Evolutionary conservation across 1,140 invertebrate genomes (phyloP).

Genomic region (Charaxes varanes): DNA sequence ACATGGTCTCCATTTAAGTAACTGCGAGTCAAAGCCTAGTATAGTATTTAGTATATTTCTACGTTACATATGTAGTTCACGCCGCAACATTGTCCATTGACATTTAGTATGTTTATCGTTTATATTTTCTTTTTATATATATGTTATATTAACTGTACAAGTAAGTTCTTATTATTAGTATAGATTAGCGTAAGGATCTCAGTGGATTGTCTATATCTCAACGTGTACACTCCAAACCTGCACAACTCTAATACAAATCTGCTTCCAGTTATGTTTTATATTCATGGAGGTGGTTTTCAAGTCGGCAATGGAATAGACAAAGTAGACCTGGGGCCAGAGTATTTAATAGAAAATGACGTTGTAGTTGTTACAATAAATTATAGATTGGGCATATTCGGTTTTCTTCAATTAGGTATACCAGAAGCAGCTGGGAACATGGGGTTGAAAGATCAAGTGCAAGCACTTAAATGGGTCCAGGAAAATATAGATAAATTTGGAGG

Average conservation of each 20-base stretch:
- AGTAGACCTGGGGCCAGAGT: constrained; percentile 51
- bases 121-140: too few relatives aligned
- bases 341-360: constrained; percentile 71
- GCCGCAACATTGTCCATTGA: too few relatives aligned
- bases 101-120: too few relatives aligned
- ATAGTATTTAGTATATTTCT: too few relatives aligned
- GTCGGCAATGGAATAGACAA: constrained; percentile 63
- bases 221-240: constrained; percentile 35
- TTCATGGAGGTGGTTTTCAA: constrained; percentile 82
- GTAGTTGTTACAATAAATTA: constrained; percentile 77
- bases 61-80: too few relatives aligned
- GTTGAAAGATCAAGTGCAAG: constrained; percentile 64
- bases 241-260: constrained; percentile 12
- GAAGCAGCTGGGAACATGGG: constrained; percentile 72
- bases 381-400: constrained; percentile 73
- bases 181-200: too few relatives aligned
- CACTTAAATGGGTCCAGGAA: constrained; percentile 49
- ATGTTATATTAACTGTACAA: too few relatives aligned
- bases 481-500: constrained; percentile 58
- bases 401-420: constrained; percentile 51
- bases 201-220: constrained; percentile 46
- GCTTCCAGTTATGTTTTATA: constrained; percentile 81
- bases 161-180: too few relatives aligned
- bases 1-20: too few relatives aligned
- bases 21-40: too few relatives aligned